Conservation (phyloP, 2,888 invertebrate genomes). For the Hemicrepidius hirtus region DNA sequence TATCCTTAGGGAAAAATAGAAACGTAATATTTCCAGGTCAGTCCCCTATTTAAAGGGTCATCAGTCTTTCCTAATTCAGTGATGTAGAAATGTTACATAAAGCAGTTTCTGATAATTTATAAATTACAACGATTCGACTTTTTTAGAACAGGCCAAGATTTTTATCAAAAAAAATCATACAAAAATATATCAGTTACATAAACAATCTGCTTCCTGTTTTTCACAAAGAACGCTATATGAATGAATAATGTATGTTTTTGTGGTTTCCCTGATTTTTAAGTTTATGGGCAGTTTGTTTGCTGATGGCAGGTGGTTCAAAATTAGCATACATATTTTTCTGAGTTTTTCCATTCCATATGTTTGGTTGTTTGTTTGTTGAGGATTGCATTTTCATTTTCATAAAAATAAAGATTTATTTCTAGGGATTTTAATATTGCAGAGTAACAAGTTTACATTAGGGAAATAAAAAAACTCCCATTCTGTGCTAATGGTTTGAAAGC, state of each 20-base stretch:
- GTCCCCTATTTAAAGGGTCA: neutral
- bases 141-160: neutral
- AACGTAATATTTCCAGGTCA: neutral
- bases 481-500: too few relatives aligned
- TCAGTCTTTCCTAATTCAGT: neutral
- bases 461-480: too few relatives aligned
- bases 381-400: too few relatives aligned
- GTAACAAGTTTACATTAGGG: too few relatives aligned
- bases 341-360: conserved; percentile 2
- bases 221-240: neutral
- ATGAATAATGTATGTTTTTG: neutral
- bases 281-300: neutral
- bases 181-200: too few relatives aligned
- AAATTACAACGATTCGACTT: neutral
- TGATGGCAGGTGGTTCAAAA: neutral
- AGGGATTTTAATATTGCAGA: too few relatives aligned
- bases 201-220: neutral
- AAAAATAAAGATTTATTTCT: too few relatives aligned
- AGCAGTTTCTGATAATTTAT: neutral
- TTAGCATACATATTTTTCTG: neutral
- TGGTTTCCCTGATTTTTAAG: neutral
- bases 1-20: neutral
- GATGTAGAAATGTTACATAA: conserved; percentile 4
- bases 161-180: neutral
- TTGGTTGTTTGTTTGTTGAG: conserved; percentile 9